A percentile compares a stretch with the other conserved stretches of the same genome.
Evolutionary conservation across 2,113 vertebrate species (phyloP).

Genomic region (Isurus oxyrinchus): DNA sequence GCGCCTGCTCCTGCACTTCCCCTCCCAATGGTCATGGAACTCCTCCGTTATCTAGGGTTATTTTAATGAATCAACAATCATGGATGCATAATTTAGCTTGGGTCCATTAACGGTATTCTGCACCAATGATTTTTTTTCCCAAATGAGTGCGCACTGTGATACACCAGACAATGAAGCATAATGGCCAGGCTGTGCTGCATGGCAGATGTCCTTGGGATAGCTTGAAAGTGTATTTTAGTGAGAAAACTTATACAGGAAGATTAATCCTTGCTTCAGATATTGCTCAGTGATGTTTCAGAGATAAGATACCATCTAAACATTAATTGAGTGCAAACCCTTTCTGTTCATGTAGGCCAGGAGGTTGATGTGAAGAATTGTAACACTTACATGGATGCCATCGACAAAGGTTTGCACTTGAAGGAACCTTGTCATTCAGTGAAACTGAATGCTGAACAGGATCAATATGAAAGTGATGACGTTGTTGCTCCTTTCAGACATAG

Average conservation of each 20-base stretch:
- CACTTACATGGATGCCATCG: neutral
- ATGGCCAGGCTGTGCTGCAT: neutral
- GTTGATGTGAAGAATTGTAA: neutral
- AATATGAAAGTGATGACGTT: neutral
- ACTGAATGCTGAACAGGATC: neutral
- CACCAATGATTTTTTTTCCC: neutral
- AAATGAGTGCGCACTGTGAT: neutral
- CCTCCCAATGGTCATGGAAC: neutral
- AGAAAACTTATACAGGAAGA: neutral
- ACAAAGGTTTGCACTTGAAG: neutral
- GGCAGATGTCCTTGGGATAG: neutral
- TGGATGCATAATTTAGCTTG: neutral
- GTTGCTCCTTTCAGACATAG: neutral
- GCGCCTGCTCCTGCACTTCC: no score
- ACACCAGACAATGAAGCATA: neutral
- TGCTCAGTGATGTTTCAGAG: conserved; percentile 1
- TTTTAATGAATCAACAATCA: neutral
- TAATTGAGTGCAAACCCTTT: neutral
- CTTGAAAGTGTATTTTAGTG: neutral
- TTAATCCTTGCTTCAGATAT: neutral
- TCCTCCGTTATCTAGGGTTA: neutral
- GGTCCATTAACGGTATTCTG: neutral
- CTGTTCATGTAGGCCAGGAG: neutral
- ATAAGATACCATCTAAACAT: neutral
- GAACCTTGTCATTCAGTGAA: neutral